Percentiles rank a stretch among this genome's conserved stretches.
Conservation (phyloP, 2,113 vertebrate genomes). For the Pampusana beccarii region DNA sequence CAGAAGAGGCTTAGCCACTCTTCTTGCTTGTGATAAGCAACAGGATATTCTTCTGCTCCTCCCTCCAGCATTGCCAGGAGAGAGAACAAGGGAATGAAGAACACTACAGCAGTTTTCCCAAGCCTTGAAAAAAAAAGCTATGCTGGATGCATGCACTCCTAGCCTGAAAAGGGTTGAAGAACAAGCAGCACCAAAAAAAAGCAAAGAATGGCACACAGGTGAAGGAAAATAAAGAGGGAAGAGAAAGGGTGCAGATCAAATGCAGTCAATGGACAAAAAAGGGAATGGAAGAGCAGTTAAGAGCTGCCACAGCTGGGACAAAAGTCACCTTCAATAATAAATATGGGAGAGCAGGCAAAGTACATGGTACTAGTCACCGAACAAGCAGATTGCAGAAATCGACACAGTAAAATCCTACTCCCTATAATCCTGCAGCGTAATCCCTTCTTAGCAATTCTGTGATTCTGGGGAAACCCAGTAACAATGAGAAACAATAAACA, state of each 20-base stretch:
- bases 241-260: not conserved
- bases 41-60: not conserved
- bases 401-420: not conserved
- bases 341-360: slow-evolving; percentile 20
- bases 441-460: not conserved
- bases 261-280: not conserved
- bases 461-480: not conserved
- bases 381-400: not conserved
- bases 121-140: not conserved
- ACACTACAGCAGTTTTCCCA: not conserved
- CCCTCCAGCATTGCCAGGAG: not conserved
- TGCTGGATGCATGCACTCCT: not conserved
- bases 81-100: not conserved
- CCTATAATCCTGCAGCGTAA: not conserved
- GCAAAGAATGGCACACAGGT: not conserved
- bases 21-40: not conserved
- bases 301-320: not conserved
- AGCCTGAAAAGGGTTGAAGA: not conserved
- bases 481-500: not conserved
- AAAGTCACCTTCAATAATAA: slow-evolving; percentile 60
- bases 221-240: not conserved
- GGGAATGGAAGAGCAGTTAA: not conserved
- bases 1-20: not conserved
- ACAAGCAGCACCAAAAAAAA: not conserved
- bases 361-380: not conserved